Percentiles rank a stretch among this genome's conserved stretches.
These are phyloP conservation scores for Takifugu flavidus DNA, from an alignment of 2,113 vertebrate species.

Conservation along the genomic window DNA sequence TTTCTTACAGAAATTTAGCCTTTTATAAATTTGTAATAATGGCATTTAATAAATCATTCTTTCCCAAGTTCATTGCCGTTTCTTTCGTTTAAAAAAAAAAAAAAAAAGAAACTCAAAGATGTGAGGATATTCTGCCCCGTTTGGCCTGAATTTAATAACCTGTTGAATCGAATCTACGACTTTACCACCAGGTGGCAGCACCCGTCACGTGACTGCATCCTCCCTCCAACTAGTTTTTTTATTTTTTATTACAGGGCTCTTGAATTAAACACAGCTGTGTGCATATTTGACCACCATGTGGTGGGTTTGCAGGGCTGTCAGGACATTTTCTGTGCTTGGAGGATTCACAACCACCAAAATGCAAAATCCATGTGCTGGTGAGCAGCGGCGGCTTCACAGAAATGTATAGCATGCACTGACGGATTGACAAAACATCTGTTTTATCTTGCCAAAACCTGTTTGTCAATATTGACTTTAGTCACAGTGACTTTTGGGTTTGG, in stretches of 20 bases:
- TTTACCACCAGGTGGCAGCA: conserved; percentile 45
- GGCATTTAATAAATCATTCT: conserved; percentile 71
- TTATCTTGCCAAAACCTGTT: conserved; percentile 6
- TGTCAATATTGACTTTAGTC: conserved; percentile 51
- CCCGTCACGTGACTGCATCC: neutral
- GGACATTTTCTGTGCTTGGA: neutral
- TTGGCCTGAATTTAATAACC: neutral
- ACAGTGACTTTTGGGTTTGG: conserved; percentile 23
- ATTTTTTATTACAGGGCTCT: neutral
- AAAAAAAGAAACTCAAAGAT: neutral
- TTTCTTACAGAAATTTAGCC: conserved; percentile 60
- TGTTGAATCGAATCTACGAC: neutral
- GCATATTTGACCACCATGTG: too few relatives aligned
- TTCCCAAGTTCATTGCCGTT: conserved; percentile 41
- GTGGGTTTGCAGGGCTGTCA: too few relatives aligned
- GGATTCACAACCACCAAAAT: neutral
- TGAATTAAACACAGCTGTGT: conserved; percentile 46
- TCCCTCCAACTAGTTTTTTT: neutral
- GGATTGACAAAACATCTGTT: neutral
- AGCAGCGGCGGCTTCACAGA: too few relatives aligned
- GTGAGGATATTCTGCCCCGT: neutral
- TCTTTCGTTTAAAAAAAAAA: neutral
- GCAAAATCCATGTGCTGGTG: too few relatives aligned
- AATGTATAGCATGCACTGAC: too few relatives aligned
- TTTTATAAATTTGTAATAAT: conserved; percentile 71